Base-by-base conservation (phyloP, 2,113 vertebrate genomes). In the Hiodon alosoides region DNA sequence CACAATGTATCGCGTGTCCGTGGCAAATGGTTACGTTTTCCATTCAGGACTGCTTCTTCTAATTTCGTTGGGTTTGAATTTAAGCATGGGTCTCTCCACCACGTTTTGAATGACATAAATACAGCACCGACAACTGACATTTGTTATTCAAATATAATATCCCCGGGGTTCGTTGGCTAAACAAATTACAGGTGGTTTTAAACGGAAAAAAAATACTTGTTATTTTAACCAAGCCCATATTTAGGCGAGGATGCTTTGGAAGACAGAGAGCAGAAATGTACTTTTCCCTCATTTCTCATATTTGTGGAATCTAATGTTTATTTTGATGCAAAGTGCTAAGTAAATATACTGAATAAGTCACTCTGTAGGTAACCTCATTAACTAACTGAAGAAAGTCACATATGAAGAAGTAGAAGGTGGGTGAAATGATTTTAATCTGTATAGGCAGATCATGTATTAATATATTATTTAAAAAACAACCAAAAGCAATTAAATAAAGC, bases 91-190 rank as follows among this genome's bases (percentile, higher is more conserved):
- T 58, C 66, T 68, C 48, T 9, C 58, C 51, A 31, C 31, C 59
- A 64, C 69, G 66, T 53, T 73, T 73, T 78, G 76, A 53, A 54
- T 73, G 66, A 51, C 50, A 8, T 55, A 62, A 51, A 73, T 61
- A 69, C 51, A 52, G 13, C 16, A 62, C 47, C 48, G 62, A 54
- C 55, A 17, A 67, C 71, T 46, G n/a, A 50, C 10, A 73, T 78
- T 78, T 78, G 76, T 48, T 62, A 78, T 78, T 68, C 71, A 78
- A 78, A 78, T 73, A 73, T 16, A 9, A 58, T 77, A 14, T 53
- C 47, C 64, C 72, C 69, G 16, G 8, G 55, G 60, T 68, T 62
- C 59, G 52, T 13, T 55, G 71, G 65, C 65, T 78, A 78, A 78
- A 62, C 76, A 77, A 73, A 73, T 78, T 55, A 73, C 46, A 51